Base-by-base conservation (phyloP, 2,113 vertebrate species). In the Entelurus aequoreus region DNA sequence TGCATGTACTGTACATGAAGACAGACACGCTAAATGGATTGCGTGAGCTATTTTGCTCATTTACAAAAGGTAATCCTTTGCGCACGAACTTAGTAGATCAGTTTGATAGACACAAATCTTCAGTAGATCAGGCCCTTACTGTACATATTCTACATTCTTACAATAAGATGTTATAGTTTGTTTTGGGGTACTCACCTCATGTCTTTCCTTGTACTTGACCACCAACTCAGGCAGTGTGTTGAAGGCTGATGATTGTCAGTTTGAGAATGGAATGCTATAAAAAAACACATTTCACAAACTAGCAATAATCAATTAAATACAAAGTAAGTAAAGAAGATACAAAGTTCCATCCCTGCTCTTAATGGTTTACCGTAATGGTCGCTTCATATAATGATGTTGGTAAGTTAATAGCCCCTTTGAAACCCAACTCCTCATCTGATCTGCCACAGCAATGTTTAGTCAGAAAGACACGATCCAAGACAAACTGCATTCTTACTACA, bases 151-250 rank as follows among this genome's bases (percentile, higher is more conserved):
- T 13, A 51, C 40, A 6, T 50, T 69, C 1, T 63, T 11, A 19
- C 19, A 19, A 19, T 19, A 49, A 21, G 14, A 52, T 47, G 10
- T 6, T 12, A 50, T 0, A 49, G 10, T 10, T 8, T 40, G 37
- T 44, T 35, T 57, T 40, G 36, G 37, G 0, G 16, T 36, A 5
- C 68, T 75, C 59, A 87, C 84, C 81, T 84, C 84, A 81, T 86
- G 69, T 72, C 57, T 67, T 53, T 40, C 69, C 51, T 50, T n/a
- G 28, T 0, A 19, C 47, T 1, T 11, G 21, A 44, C 4, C 55
- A 14, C 0, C 0, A 37, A 36, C 6, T 70, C 38, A 8, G 4
- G 54, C 12, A 1, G 10, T 46, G 14, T 42, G 10, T 53, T 14
- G 13, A 48, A 47, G n/a, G 37, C 28, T 12, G 40, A 12, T n/a